These are phyloP conservation scores for Drosophila hamatofila DNA, from an alignment of 2,888 invertebrate genomes.

Conservation along the genomic window DNA sequence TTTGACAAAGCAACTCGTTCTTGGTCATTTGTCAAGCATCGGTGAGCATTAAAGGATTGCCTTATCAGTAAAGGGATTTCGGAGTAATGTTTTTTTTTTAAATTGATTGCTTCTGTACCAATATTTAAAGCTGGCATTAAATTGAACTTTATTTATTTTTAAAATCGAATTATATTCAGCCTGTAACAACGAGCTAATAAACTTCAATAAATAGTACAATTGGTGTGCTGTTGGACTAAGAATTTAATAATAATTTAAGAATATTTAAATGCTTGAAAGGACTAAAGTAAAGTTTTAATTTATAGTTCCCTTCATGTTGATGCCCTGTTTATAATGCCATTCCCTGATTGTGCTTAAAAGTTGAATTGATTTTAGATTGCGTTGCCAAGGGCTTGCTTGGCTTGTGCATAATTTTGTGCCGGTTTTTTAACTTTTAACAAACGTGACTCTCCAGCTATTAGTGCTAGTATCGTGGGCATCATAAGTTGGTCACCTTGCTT, in stretches of 20 bases:
- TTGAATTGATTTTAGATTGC: constrained; percentile 24
- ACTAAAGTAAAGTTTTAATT: neutral
- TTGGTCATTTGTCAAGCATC: constrained; percentile 42
- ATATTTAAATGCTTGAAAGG: neutral
- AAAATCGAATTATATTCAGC: too few species aligned
- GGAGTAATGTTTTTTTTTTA: constrained; percentile 15
- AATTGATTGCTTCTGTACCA: constrained; percentile 5
- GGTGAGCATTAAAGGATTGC: constrained; percentile 35
- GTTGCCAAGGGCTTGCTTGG: neutral
- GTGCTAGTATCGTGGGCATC: constrained; percentile 27
- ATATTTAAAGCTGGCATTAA: neutral
- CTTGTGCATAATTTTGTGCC: neutral
- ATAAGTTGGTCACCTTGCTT: constrained; percentile 37
- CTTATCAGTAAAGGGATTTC: constrained; percentile 8
- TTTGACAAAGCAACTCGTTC: constrained; percentile 28
- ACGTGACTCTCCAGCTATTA: constrained; percentile 45
- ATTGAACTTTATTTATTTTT: neutral
- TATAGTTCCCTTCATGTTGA: neutral
- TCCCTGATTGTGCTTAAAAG: neutral
- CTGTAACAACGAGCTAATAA: neutral
- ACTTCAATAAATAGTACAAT: too few species aligned
- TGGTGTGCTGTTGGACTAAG: neutral
- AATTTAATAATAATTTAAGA: neutral
- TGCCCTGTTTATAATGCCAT: too few species aligned
- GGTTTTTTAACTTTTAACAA: constrained; percentile 24